Percentiles rank a stretch among this genome's conserved stretches.
phyloP scores from a whole-genome alignment of 2,113 vertebrate genomes.

The Hypocryptadius cinnamomeus region DNA sequence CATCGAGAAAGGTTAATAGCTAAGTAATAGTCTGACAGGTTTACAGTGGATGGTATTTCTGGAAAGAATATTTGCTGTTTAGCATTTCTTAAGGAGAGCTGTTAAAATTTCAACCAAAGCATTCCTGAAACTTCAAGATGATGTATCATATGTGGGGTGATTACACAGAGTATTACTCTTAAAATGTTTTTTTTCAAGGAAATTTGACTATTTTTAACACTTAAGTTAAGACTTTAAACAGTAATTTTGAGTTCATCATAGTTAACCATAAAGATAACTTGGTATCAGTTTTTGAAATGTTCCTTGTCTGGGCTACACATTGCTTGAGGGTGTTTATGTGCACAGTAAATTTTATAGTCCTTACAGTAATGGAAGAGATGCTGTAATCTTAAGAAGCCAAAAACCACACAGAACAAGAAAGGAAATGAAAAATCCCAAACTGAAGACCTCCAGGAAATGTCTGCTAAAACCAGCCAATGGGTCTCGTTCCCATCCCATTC shows the following conservation, averaged over 20 bases:
- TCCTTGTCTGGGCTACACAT: background rate
- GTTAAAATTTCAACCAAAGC: constrained; percentile 29
- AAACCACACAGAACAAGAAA: background rate
- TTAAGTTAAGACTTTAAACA: background rate
- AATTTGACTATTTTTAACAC: constrained; percentile 20
- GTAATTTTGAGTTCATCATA: background rate
- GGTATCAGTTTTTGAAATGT: background rate
- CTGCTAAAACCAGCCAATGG: background rate
- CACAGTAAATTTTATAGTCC: background rate
- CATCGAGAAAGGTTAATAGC: constrained; percentile 47
- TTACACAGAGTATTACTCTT: background rate
- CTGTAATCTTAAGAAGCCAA: background rate
- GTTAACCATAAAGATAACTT: background rate
- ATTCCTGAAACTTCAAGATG: constrained; percentile 11
- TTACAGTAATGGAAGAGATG: background rate
- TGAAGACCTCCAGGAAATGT: background rate
- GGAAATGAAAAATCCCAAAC: background rate
- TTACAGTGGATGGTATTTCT: constrained; percentile 52
- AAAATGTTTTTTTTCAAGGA: constrained; percentile 14
- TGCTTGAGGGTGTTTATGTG: background rate
- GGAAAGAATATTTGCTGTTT: constrained; percentile 47
- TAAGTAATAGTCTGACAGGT: constrained; percentile 52
- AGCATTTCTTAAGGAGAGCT: constrained; percentile 46
- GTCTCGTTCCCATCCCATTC: background rate
- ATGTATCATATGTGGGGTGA: constrained; percentile 13